Evolutionary conservation across 2,797 vertebrate genomes (phyloP), one percentile per base, ranked within the genome.

Genomic region (Borostomias antarcticus): DNA sequence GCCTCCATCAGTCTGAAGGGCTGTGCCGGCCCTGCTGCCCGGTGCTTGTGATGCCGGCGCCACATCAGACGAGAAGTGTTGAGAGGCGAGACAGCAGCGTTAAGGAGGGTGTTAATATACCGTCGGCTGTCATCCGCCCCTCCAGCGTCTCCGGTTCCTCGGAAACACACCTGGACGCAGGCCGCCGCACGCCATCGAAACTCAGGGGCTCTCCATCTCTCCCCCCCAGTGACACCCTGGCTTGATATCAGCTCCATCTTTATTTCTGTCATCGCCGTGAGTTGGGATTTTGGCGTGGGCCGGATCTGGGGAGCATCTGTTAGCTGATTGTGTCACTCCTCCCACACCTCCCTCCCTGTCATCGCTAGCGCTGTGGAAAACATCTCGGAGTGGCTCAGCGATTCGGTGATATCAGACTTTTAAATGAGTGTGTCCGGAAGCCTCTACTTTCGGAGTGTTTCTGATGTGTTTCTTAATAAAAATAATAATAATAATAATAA

Each of bases 271-370:
- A 76, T 50, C 25, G 43, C 78, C 79, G 70, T 72, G 58, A 70
- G 40, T 43, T 53, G 47, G 67, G 74, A 50, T 66, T 73, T 68
- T 6, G 63, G 58, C 67, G 73, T 68, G 69, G 25, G 64, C 67
- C 70, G 52, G 72, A 68, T 76, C 76, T 62, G 67, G 19, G 58
- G 58, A 82, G 78, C 75, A 75, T 85, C 74, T 85, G 74, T 71
- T 81, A 74, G 75, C 75, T 66, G 28, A 75, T 37, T 47, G 21
- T 62, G 58, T 64, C 33, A 5, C 45, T 61, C 70, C 40, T n/a
- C 33, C 33, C 25, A n/a, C n/a, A n/a, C 40, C 64, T 66, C 32
- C 32, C 47, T 63, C 43, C 35, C 62, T 3, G 54, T 62, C 69
- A 67, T 85, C 56, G 47, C 71, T 57, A 74, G 82, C 82, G 53